A percentile compares a stretch with the other conserved stretches of the same genome.
Evolutionary conservation across 2,113 vertebrate genomes (phyloP).

Genomic region (Sorex fumeus): DNA sequence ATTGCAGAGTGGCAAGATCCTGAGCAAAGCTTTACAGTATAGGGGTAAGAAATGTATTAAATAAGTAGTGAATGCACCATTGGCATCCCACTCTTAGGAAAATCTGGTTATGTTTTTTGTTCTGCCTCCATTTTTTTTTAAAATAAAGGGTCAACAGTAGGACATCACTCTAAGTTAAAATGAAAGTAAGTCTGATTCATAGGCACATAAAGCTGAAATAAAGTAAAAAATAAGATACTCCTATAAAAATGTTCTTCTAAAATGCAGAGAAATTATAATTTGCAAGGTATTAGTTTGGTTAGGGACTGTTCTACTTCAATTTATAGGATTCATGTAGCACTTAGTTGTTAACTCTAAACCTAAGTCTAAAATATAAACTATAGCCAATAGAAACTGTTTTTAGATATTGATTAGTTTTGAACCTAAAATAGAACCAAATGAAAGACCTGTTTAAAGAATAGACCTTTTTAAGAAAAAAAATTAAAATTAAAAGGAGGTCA

Average conservation of each 20-base stretch:
- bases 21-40: too few species aligned
- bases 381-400: background rate
- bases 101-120: too few species aligned
- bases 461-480: background rate
- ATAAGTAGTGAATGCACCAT: too few species aligned
- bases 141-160: too few species aligned
- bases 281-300: background rate
- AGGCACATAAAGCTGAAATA: background rate
- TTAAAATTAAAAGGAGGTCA: background rate
- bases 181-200: background rate
- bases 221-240: background rate
- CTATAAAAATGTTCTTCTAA: background rate
- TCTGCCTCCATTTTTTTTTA: too few species aligned
- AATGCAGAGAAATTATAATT: background rate
- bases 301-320: background rate
- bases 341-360: background rate
- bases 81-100: too few species aligned
- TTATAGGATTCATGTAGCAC: background rate
- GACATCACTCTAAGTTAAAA: too few species aligned
- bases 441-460: too few species aligned
- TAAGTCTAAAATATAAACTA: background rate
- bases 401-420: background rate
- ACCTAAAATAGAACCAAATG: background rate
- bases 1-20: too few species aligned
- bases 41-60: too few species aligned